Base-by-base conservation (phyloP, 2,888 invertebrate genomes). In the Geotrupes spiniger region DNA sequence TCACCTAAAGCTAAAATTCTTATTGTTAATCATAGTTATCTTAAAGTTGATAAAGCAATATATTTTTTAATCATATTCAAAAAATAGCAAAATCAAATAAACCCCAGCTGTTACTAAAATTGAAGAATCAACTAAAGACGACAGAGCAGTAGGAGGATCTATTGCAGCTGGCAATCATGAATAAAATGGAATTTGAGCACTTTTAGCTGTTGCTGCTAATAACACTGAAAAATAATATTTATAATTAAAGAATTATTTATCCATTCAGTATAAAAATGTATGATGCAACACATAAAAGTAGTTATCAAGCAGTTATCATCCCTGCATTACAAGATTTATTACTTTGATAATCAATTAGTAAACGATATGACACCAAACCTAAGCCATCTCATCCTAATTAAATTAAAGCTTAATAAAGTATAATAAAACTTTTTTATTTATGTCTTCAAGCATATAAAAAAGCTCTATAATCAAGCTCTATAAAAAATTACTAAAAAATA, bases 31-130 rank as follows among this genome's bases (percentile, higher is more conserved):
- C 85, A 85, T 66, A 88, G 75, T 66, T 88, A 87, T 1, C 85
- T 82, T 71, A 87, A 72, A n/a, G n/a, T n/a, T n/a, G n/a, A n/a
- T n/a, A n/a, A n/a, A n/a, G n/a, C n/a, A n/a, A n/a, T n/a, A n/a
- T n/a, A n/a, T n/a, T n/a, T n/a, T n/a, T n/a, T n/a, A n/a, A n/a
- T n/a, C n/a, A n/a, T n/a, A n/a, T n/a, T n/a, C n/a, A n/a, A n/a
- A n/a, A n/a, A n/a, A n/a, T n/a, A n/a, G n/a, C n/a, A n/a, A n/a
- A n/a, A n/a, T n/a, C 71, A 87, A 77, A 79, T 84, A 85, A 63
- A 87, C 77, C 0, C 87, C 87, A 0, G 87, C 87, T 8, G 87
- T 88, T 0, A 89, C 87, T 68, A 89, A 78, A 53, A 87, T 88
- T 2, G 86, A 88, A 54, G 87, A 88, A 78, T 88, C 86, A 57